Percentiles rank a stretch among this genome's conserved stretches.
phyloP scores from a whole-genome alignment of 1,140 invertebrate genomes.

The Andrena cerasifolii region DNA sequence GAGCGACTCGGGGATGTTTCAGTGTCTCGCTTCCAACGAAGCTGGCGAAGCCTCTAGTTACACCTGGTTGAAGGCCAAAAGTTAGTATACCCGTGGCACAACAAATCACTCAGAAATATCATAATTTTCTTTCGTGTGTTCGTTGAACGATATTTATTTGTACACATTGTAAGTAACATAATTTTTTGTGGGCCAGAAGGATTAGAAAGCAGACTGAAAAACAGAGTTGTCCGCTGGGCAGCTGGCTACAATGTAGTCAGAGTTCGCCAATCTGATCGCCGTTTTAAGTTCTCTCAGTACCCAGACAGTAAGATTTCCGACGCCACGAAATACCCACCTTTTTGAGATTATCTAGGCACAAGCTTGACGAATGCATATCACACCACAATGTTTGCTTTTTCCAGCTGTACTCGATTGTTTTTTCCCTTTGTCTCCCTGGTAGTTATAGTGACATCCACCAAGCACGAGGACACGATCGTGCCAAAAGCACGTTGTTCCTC shows the following conservation, averaged over 20 bases:
- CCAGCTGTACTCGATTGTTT: conserved; percentile 37
- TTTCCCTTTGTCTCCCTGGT: conserved; percentile 39
- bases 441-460: conserved; percentile 37
- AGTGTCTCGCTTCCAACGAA: conserved; percentile 95
- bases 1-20: conserved; percentile 96
- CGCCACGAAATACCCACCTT: conserved; percentile 60
- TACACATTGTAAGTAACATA: conserved; percentile 59
- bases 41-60: conserved; percentile 94
- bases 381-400: conserved; percentile 44
- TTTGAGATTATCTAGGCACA: conserved; percentile 62
- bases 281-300: conserved; percentile 81
- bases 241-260: conserved; percentile 82
- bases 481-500: background rate
- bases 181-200: conserved; percentile 73
- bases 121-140: conserved; percentile 2
- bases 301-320: conserved; percentile 79
- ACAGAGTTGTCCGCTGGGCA: conserved; percentile 78
- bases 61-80: conserved; percentile 97
- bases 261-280: conserved; percentile 79
- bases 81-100: conserved; percentile 85
- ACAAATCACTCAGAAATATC: background rate
- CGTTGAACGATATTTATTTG: background rate
- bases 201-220: conserved; percentile 73
- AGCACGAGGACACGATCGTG: conserved; percentile 21
- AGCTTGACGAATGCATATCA: conserved; percentile 67